phyloP scores from a whole-genome alignment of 2,888 invertebrate genomes.

The Aricia artaxerxes region DNA sequence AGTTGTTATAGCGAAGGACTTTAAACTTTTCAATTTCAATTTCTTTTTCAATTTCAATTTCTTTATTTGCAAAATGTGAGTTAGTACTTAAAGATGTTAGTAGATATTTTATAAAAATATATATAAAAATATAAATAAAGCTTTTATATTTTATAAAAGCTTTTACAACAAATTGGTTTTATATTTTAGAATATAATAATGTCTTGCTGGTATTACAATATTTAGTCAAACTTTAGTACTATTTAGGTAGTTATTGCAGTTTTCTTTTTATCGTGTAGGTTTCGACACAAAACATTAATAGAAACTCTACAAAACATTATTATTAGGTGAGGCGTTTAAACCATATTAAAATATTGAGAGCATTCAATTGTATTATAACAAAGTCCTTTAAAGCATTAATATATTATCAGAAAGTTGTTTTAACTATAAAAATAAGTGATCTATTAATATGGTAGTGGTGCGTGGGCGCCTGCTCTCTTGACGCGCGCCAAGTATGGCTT shows the following conservation, averaged over 20 bases:
- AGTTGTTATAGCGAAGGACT: no score
- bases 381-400: not conserved
- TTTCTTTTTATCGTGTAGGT: not conserved
- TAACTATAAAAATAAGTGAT: constrained; percentile 38
- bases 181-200: no score
- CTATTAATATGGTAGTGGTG: constrained; percentile 42
- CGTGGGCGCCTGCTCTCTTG: constrained; percentile 46
- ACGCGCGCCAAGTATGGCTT: constrained; percentile 44
- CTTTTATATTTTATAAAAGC: not conserved
- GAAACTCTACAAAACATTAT: no score
- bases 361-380: not conserved
- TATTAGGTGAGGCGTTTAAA: no score
- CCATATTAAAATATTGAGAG: no score
- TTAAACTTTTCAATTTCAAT: no score
- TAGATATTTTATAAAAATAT: no score
- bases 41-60: no score
- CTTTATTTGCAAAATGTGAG: no score
- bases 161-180: not conserved
- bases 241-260: not conserved
- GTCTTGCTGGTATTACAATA: no score
- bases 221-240: not conserved
- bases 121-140: no score
- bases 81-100: no score
- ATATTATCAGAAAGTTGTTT: constrained; percentile 36
- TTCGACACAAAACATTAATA: not conserved